These are phyloP conservation scores for Labroides dimidiatus DNA, from an alignment of 2,797 vertebrate species.

Conservation along the genomic window DNA sequence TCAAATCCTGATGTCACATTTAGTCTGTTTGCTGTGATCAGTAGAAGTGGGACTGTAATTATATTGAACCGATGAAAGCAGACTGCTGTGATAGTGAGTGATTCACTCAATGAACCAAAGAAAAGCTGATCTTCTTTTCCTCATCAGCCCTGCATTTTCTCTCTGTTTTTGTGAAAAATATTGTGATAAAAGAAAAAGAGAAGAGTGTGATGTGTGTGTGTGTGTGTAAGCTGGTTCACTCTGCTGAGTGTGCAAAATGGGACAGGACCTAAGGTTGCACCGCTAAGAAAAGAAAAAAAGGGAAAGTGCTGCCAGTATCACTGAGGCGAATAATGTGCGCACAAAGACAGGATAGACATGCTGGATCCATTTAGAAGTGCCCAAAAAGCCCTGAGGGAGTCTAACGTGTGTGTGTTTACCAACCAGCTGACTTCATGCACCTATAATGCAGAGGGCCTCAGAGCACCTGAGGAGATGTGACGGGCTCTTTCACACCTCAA, in stretches of 20 bases:
- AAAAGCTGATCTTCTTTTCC: neutral
- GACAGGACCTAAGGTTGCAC: no score
- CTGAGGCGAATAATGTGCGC: slow-evolving; percentile 2
- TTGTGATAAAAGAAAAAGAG: neutral
- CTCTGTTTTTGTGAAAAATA: slow-evolving; percentile 1
- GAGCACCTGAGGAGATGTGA: slow-evolving; percentile 25
- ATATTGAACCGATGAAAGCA: neutral
- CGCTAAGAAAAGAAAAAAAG: neutral
- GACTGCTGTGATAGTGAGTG: neutral
- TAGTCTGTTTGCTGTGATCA: slow-evolving; percentile 32
- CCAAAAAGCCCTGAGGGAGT: no score
- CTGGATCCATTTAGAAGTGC: neutral
- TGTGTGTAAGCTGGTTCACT: neutral
- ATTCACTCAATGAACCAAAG: slow-evolving; percentile 3
- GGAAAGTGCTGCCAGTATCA: slow-evolving; percentile 22
- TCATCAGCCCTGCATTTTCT: neutral
- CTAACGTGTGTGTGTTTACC: slow-evolving; percentile 17
- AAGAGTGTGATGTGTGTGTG: neutral
- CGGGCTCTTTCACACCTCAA: slow-evolving; percentile 49
- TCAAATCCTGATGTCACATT: slow-evolving; percentile 36
- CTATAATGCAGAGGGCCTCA: neutral
- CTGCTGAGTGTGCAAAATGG: no score
- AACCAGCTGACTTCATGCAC: slow-evolving; percentile 14
- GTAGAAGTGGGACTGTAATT: slow-evolving; percentile 16
- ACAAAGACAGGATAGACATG: no score